Evolutionary conservation across 2,888 invertebrate species (phyloP).

Genomic region (Aleiodes testaceus): DNA sequence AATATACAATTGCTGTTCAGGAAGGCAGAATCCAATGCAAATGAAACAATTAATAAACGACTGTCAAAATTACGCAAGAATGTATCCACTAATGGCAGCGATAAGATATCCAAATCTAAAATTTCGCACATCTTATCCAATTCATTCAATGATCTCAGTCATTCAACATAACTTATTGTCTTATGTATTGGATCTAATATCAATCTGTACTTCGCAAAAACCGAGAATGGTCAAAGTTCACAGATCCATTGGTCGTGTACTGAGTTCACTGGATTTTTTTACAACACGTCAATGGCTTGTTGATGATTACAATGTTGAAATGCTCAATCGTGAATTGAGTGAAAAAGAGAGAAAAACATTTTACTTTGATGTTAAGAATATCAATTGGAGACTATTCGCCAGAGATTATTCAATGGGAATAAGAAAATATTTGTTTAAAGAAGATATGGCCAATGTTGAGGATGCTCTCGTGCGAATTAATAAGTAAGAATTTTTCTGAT

Average conservation of each 20-base stretch:
- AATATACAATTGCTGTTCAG: slow-evolving; percentile 6
- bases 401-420: background rate
- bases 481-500: slow-evolving; percentile 22
- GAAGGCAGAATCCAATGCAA: slow-evolving; percentile 7
- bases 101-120: slow-evolving; percentile 8
- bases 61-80: slow-evolving; percentile 8
- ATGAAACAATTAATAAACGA: slow-evolving; percentile 7
- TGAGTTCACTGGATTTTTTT: slow-evolving; percentile 8
- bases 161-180: slow-evolving; percentile 1
- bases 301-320: slow-evolving; percentile 13
- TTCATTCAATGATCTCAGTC: background rate
- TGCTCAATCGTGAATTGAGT: slow-evolving; percentile 4
- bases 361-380: background rate
- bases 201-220: background rate
- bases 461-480: background rate
- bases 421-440: slow-evolving; percentile 11
- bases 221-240: background rate
- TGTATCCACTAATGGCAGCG: slow-evolving; percentile 11
- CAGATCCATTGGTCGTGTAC: background rate
- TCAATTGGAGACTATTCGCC: background rate
- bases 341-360: slow-evolving; percentile 5
- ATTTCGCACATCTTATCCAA: slow-evolving; percentile 1
- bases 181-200: slow-evolving; percentile 3
- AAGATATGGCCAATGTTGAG: slow-evolving; percentile 1
- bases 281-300: slow-evolving; percentile 13